Base-by-base conservation (phyloP, 2,888 invertebrate genomes). In the Plebejus melissa region DNA sequence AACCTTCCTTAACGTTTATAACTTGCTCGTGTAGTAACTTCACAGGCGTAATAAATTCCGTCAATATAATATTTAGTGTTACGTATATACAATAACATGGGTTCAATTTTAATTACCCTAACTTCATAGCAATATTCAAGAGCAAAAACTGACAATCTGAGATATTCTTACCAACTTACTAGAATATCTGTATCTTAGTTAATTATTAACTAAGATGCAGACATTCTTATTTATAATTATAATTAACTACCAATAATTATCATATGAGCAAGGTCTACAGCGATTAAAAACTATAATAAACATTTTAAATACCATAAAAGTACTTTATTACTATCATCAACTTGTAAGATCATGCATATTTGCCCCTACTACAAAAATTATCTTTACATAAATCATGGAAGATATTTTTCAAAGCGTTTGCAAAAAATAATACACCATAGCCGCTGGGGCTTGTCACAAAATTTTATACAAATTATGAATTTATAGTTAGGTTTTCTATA, bases 41-140 rank as follows among this genome's bases (percentile, higher is more conserved):
- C 1, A 13, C 22, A 13, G 28, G 28, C 32, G 22, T 32, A 50
- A 72, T 54, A 13, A 72, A 28, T 54, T 72, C 32, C 54, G 6
- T 54, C 28, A 69, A n/a, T 41, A 70, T 70, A 70, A 70, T 70
- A 70, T 70, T 32, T 36, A 32, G 65, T 36, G n/a, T 70, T 41
- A 38, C 41, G 7, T 9, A 3, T 2, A n/a, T 41, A 11, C 36
- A 65, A 36, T 36, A 13, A 5, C 65, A 11, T 60, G 28, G 60
- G 9, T 65, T 65, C 32, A 16, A 41, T 46, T 41, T 71, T 71
- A 71, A 71, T 71, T 46, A n/a, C 41, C 11, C 4, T 22, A 46
- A 70, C 11, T 22, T 71, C 46, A 38, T 28, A 13, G 41, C 41
- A 22, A 71, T 22, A 54, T 54, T 4, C 54, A 13, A 54, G 4